Evolutionary conservation across 2,888 invertebrate species (phyloP).

Genomic region (Linyphia triangularis): DNA sequence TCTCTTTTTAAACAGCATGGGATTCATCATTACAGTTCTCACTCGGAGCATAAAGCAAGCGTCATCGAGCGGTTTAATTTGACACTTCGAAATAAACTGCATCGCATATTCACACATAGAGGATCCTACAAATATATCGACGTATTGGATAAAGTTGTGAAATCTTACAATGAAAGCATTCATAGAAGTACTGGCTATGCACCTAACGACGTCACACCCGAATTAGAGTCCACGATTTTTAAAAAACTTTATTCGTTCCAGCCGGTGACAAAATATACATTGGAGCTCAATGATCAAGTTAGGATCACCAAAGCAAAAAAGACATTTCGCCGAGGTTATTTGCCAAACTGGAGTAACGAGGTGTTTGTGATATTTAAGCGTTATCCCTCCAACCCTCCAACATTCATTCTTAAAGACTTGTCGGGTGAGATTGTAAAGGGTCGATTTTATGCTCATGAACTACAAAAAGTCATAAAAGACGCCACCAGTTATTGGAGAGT

Average conservation of each 20-base stretch:
- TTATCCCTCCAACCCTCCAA: not conserved
- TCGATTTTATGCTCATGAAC: constrained; percentile 44
- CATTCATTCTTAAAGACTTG: constrained; percentile 32
- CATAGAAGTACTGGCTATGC: constrained; percentile 32
- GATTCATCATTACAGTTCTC: constrained; percentile 19
- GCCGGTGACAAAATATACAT: not conserved
- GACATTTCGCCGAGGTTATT: constrained; percentile 47
- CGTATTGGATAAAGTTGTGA: constrained; percentile 31
- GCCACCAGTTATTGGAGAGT: constrained; percentile 13
- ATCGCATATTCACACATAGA: constrained; percentile 47
- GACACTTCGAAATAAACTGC: constrained; percentile 77
- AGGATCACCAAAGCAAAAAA: constrained; percentile 53
- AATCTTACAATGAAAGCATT: constrained; percentile 56
- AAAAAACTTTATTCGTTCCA: constrained; percentile 35
- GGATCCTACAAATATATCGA: constrained; percentile 44
- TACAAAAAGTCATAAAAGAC: constrained; percentile 42
- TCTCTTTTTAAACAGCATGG: not conserved
- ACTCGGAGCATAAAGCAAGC: constrained; percentile 78
- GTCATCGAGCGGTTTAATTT: constrained; percentile 78
- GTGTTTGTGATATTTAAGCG: constrained; percentile 23
- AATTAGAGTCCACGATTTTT: constrained; percentile 31
- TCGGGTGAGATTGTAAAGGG: constrained; percentile 3
- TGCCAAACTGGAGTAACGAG: constrained; percentile 54
- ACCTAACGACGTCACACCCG: constrained; percentile 1
- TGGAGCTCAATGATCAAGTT: constrained; percentile 13